Conservation (phyloP, 1,140 invertebrate genomes). For the Cotesia glomerata region DNA sequence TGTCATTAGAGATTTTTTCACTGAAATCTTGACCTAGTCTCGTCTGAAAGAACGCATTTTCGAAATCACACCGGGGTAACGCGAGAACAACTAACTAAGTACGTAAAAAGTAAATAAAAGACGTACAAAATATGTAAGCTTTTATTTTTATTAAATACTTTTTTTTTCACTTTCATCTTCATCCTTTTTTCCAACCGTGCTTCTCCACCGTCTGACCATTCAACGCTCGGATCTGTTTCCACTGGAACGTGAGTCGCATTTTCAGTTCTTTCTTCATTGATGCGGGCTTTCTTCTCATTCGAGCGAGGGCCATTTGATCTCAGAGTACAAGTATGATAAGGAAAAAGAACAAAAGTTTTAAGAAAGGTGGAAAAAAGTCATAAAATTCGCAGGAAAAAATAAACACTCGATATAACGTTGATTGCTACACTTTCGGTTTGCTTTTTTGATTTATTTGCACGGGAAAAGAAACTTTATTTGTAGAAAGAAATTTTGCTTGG, state of each 20-base stretch:
- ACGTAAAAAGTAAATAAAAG: too few species aligned
- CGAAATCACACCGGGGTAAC: too few species aligned
- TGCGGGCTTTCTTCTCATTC: neutral
- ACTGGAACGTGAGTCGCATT: slow-evolving; percentile 17
- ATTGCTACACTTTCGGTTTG: neutral
- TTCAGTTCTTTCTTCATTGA: neutral
- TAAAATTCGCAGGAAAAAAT: neutral
- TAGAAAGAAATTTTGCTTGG: too few species aligned
- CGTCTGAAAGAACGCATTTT: too few species aligned
- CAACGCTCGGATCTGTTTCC: neutral
- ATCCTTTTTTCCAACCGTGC: neutral
- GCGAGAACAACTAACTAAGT: too few species aligned
- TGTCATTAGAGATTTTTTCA: too few species aligned
- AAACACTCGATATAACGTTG: neutral
- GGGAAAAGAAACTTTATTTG: neutral
- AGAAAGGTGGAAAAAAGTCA: neutral
- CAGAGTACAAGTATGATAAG: neutral
- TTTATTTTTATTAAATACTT: too few species aligned
- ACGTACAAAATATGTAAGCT: too few species aligned
- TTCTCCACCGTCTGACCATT: slow-evolving; percentile 18
- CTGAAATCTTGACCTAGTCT: too few species aligned
- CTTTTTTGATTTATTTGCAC: slow-evolving; percentile 7
- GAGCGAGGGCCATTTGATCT: neutral
- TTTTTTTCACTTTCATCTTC: too few species aligned
- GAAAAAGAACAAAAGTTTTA: slow-evolving; percentile 5